Percentiles rank a stretch among this genome's conserved stretches.
Evolutionary conservation across 2,888 invertebrate genomes (phyloP).

Genomic region (Dascillus cervinus): DNA sequence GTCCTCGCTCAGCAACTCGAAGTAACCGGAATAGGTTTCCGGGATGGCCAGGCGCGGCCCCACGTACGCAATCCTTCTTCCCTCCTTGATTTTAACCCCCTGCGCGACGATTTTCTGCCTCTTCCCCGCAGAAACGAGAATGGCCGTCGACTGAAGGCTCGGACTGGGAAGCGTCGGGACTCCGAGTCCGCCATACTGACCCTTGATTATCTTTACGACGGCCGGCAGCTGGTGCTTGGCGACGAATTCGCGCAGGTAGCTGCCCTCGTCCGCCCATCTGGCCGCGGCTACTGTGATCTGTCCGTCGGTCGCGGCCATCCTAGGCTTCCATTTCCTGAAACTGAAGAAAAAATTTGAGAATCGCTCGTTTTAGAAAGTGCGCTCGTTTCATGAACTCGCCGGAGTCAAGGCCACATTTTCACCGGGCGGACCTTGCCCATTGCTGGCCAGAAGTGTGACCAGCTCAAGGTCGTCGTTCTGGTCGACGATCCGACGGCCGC

Average conservation of each 20-base stretch:
- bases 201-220: conserved; percentile 87
- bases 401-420: conserved; percentile 41
- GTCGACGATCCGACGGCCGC: conserved; percentile 24
- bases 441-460: conserved; percentile 40
- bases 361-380: conserved; percentile 29
- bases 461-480: conserved; percentile 36
- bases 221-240: conserved; percentile 67
- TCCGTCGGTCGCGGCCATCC: conserved; percentile 85
- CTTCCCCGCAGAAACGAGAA: conserved; percentile 78
- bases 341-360: too few species aligned
- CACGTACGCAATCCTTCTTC: conserved; percentile 70
- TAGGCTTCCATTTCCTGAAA: too few species aligned
- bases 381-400: conserved; percentile 29
- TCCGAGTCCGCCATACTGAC: conserved; percentile 87
- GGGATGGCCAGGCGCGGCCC: conserved; percentile 84
- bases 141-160: conserved; percentile 76
- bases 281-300: conserved; percentile 83
- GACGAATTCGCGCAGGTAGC: conserved; percentile 66
- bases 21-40: conserved; percentile 84
- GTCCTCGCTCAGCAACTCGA: conserved; percentile 90
- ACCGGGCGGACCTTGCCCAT: conserved; percentile 39
- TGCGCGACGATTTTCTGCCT: conserved; percentile 82
- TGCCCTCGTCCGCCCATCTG: conserved; percentile 65
- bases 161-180: conserved; percentile 83
- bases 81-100: conserved; percentile 85